Evolutionary conservation across 2,797 vertebrate species (phyloP).

Genomic region (Xenentodon cancila): DNA sequence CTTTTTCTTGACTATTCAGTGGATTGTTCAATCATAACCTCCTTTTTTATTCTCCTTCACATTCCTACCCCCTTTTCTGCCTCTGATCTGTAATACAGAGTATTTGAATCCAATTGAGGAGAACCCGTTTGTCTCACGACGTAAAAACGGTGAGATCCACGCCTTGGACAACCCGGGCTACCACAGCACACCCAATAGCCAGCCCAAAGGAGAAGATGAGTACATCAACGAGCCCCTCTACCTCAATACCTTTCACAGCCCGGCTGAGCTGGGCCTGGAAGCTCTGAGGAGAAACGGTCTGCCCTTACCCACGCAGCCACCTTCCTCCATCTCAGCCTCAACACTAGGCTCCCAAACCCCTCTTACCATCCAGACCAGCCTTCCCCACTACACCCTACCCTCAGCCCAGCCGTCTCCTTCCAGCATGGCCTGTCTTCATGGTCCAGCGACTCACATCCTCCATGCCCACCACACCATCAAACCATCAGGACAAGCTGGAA

Average conservation of each 20-base stretch:
- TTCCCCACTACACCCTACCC: conserved; percentile 73
- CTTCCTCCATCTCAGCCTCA: conserved; percentile 62
- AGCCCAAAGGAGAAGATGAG: conserved; percentile 90
- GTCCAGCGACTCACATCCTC: conserved; percentile 69
- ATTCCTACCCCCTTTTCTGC: conserved; percentile 7
- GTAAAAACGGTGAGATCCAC: conserved; percentile 92
- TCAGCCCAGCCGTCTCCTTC: conserved; percentile 70
- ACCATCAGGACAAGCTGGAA: conserved; percentile 64
- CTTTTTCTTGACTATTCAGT: conserved; percentile 31
- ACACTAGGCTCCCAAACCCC: conserved; percentile 68
- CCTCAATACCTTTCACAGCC: conserved; percentile 92
- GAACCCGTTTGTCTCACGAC: conserved; percentile 94
- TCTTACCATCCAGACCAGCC: conserved; percentile 71
- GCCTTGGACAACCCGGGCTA: conserved; percentile 95
- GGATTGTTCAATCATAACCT: conserved; percentile 22
- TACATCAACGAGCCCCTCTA: conserved; percentile 94
- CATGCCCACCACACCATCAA: conserved; percentile 73
- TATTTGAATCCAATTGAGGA: conserved; percentile 95
- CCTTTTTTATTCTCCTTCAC: conserved; percentile 10
- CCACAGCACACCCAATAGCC: conserved; percentile 87
- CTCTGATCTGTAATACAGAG: conserved; percentile 76
- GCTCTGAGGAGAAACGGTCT: conserved; percentile 89
- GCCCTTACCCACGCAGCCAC: conserved; percentile 74
- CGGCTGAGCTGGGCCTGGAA: conserved; percentile 81
- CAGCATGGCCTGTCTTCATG: conserved; percentile 67